These are phyloP conservation scores for Drosophila gunungcola DNA, from an alignment of 1,140 invertebrate genomes.

Conservation along the genomic window DNA sequence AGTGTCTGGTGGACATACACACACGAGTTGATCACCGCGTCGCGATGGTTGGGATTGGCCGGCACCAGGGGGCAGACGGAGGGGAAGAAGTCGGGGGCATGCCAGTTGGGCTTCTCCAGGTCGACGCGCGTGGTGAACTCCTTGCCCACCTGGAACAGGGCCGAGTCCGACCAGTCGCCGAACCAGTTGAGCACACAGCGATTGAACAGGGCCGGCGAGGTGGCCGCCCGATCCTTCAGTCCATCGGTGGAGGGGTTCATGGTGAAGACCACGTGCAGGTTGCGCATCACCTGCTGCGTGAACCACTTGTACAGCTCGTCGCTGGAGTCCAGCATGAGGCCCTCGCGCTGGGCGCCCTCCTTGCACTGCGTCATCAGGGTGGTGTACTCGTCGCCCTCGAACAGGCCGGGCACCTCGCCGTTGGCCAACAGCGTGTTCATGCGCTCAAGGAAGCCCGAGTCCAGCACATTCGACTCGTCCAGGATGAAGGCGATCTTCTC, in stretches of 20 bases:
- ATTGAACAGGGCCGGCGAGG: constrained; percentile 99
- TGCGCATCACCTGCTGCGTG: constrained; percentile 99
- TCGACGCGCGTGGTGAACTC: constrained; percentile 95
- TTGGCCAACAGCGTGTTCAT: constrained; percentile 99
- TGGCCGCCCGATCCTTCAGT: constrained; percentile 98
- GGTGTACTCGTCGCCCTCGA: constrained; percentile 98
- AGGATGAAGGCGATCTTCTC: constrained; percentile 99
- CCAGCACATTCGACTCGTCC: constrained; percentile 99
- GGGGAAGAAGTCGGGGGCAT: constrained; percentile 94
- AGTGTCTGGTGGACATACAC: constrained; percentile 99
- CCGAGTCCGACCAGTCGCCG: constrained; percentile 99
- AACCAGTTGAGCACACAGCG: constrained; percentile 99
- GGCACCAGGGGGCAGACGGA: constrained; percentile 92
- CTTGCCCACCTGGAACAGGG: constrained; percentile 95
- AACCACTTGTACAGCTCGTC: constrained; percentile 99
- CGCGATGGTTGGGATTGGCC: constrained; percentile 92
- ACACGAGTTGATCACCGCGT: constrained; percentile 98
- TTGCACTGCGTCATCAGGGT: constrained; percentile 99
- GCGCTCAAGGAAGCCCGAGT: constrained; percentile 98
- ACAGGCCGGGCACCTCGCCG: constrained; percentile 96
- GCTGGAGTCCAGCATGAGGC: constrained; percentile 98
- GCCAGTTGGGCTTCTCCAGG: constrained; percentile 93
- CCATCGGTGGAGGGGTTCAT: constrained; percentile 99
- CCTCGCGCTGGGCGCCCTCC: constrained; percentile 98
- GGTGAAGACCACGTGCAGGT: constrained; percentile 99